These are phyloP conservation scores for Ahaetulla prasina DNA, from an alignment of 2,113 vertebrate species.

Conservation along the genomic window DNA sequence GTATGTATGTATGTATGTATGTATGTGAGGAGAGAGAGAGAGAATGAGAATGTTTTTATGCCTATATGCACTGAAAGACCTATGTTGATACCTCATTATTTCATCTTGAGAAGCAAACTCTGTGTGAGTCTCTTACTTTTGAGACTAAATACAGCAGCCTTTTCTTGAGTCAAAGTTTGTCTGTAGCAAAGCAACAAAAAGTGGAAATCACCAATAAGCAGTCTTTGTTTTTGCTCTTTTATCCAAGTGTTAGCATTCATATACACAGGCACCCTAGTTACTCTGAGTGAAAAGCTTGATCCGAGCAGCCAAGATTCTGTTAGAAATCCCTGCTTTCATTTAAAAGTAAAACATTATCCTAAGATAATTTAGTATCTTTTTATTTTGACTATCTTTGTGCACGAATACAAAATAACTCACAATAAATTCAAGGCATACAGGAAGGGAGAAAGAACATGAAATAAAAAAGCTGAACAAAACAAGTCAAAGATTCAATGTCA, in stretches of 20 bases:
- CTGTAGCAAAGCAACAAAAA: slow-evolving; percentile 1
- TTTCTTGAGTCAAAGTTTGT: not conserved
- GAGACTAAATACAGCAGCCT: not conserved
- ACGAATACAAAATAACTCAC: not conserved
- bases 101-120: not conserved
- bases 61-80: not conserved
- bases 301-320: not conserved
- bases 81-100: not conserved
- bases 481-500: not conserved
- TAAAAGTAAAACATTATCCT: not conserved
- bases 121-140: not conserved
- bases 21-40: not conserved
- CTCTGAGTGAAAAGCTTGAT: not conserved
- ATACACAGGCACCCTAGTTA: not conserved
- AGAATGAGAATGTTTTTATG: not conserved
- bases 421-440: not conserved
- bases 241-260: slow-evolving; percentile 9
- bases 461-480: not conserved
- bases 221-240: not conserved
- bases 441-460: not conserved
- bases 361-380: not conserved
- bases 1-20: not conserved
- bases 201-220: not conserved
- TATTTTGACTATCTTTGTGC: not conserved
- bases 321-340: not conserved